phyloP scores from a whole-genome alignment of 92 coral and sea anemone genomes.

The Phymanthus crucifer region DNA sequence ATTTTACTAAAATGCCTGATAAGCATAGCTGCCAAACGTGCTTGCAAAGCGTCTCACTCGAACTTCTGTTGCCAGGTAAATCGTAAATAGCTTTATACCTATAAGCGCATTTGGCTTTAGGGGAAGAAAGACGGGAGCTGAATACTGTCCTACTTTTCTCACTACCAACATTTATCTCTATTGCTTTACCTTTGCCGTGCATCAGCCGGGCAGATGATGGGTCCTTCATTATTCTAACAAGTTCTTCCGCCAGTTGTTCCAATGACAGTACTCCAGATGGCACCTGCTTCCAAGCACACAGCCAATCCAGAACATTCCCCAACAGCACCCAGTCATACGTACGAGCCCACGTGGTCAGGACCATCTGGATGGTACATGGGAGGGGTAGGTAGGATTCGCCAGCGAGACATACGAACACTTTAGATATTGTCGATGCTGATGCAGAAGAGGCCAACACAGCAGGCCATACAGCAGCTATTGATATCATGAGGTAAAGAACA shows the following conservation, averaged over 20 bases:
- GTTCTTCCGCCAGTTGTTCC: conserved; percentile 33
- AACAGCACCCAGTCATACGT: conserved; percentile 38
- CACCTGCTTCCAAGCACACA: conserved; percentile 59
- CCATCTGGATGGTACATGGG: conserved; percentile 36
- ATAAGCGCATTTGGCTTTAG: too few species aligned
- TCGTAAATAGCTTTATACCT: too few species aligned
- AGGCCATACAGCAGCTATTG: conserved; percentile 86
- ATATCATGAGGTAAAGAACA: conserved; percentile 48
- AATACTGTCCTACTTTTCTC: too few species aligned
- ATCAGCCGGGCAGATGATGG: conserved; percentile 31
- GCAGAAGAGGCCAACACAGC: conserved; percentile 42
- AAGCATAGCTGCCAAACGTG: too few species aligned
- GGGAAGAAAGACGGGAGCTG: too few species aligned
- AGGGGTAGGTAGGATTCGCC: conserved; percentile 51
- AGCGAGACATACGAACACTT: conserved; percentile 5
- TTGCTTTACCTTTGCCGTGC: conserved; percentile 48
- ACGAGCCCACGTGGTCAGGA: conserved; percentile 49
- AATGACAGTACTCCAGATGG: conserved; percentile 1
- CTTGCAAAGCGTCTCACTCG: too few species aligned
- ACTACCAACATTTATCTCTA: not conserved
- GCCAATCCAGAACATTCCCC: conserved; percentile 39
- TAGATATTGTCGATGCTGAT: not conserved
- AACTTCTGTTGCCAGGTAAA: too few species aligned
- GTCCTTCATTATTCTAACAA: conserved; percentile 44
- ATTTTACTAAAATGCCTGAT: too few species aligned